phyloP scores from a whole-genome alignment of 2,797 vertebrate genomes.

The Gallinago stenura region DNA sequence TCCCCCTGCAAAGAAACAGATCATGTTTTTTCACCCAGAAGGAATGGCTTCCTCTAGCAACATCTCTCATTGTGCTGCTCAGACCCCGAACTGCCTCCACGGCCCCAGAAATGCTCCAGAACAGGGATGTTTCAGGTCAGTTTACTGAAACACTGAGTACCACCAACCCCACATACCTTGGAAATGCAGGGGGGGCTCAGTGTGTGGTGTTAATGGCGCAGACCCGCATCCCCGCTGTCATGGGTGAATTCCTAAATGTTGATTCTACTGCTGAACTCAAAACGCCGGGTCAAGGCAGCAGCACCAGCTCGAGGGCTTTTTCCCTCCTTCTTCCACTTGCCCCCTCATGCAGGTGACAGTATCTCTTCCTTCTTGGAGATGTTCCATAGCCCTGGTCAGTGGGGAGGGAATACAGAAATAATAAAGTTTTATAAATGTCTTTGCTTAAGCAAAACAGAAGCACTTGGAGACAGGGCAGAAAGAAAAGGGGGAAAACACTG shows the following conservation, averaged over 20 bases:
- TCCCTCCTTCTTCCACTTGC: background rate
- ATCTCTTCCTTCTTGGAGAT: background rate
- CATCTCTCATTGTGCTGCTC: background rate
- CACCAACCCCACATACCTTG: background rate
- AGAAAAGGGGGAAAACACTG: background rate
- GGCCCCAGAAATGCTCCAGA: background rate
- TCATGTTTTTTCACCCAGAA: background rate
- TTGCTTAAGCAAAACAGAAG: background rate
- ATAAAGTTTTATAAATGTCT: background rate
- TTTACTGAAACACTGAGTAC: background rate
- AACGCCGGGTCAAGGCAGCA: background rate
- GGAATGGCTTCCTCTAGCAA: background rate
- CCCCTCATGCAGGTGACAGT: fast-evolving
- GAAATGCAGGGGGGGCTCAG: background rate
- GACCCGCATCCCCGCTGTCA: fast-evolving
- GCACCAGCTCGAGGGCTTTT: fast-evolving
- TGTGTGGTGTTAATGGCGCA: fast-evolving
- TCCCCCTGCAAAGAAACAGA: background rate
- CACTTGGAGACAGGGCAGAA: background rate
- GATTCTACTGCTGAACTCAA: background rate
- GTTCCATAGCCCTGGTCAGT: background rate
- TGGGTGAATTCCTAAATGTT: background rate
- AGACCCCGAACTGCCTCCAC: background rate
- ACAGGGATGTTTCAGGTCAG: background rate
- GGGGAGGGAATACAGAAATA: background rate